A percentile compares a stretch with the other conserved stretches of the same genome.
phyloP scores from a whole-genome alignment of 2,888 invertebrate species.

The Axea sp. region DNA sequence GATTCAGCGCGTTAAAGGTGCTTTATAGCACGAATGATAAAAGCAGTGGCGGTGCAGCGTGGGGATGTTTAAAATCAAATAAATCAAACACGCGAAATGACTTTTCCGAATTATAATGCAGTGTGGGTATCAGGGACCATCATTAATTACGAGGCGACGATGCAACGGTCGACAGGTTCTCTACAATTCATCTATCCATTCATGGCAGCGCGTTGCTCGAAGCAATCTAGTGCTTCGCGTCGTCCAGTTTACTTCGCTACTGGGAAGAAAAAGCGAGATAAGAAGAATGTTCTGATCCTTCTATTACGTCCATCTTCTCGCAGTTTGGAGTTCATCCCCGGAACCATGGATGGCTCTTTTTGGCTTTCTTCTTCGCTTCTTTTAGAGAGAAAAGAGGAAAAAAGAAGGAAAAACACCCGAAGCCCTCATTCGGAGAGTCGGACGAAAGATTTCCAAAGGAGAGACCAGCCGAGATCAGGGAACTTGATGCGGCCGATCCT shows the following conservation, averaged over 20 bases:
- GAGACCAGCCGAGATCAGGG: conserved; percentile 30
- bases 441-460: conserved; percentile 46
- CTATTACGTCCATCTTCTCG: conserved; percentile 41
- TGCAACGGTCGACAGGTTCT: not conserved
- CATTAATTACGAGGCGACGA: conserved; percentile 38
- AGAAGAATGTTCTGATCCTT: conserved; percentile 48
- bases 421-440: conserved; percentile 43
- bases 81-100: too few relatives aligned
- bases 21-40: too few relatives aligned
- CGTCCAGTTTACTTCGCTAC: conserved; percentile 33
- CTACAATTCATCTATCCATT: conserved; percentile 26
- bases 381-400: conserved; percentile 17
- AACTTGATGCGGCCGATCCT: conserved; percentile 33
- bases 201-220: conserved; percentile 8
- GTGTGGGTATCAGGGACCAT: not conserved
- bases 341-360: conserved; percentile 30
- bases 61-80: too few relatives aligned
- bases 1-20: too few relatives aligned
- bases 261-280: conserved; percentile 34
- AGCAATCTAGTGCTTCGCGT: conserved; percentile 34
- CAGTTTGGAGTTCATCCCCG: conserved; percentile 40
- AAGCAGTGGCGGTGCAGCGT: too few relatives aligned
- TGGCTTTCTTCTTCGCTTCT: conserved; percentile 39
- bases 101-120: conserved; percentile 13
- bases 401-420: conserved; percentile 50